Evolutionary conservation across 2,797 vertebrate genomes (phyloP), one percentile per base, ranked within the genome.

Genomic region (Hippocampus kuda): DNA sequence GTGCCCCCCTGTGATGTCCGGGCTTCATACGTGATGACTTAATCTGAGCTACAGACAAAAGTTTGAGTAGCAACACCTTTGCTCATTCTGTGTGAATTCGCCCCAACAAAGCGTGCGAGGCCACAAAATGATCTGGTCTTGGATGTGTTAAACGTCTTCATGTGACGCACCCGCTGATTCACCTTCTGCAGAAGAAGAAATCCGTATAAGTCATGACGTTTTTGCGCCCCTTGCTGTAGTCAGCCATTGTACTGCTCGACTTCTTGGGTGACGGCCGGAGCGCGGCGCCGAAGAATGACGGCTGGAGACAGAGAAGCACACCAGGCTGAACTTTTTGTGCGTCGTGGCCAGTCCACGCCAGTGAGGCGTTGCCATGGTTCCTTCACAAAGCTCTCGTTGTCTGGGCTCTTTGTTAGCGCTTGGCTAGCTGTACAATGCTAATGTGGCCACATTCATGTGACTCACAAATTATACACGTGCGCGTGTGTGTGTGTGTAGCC

Each of bases 381-480:
- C 85, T 74, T 82, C 74, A 88, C 86, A 88, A 87, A 82, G 82
- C 68, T 72, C 71, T 78, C 84, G 24, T 89, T 89, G 62, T 68
- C 13, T 68, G 66, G 66, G 34, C 67, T 68, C 80, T 70, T 75
- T 54, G 59, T 74, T 70, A 42, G 68, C 73, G 38, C 62, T 73
- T 63, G 51, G 62, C 80, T 77, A 66, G 74, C 77, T 78, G 53
- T n/a, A 24, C 53, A 12, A 54, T 54, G 51, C 51, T 54, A 54
- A 54, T n/a, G 22, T 71, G 61, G 71, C 74, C 70, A 84, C 77
- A 66, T 78, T 84, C 86, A 87, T 85, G 85, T 87, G 86, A 86
- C 85, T 82, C 70, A 71, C 66, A 67, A 81, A 79, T 83, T 79
- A 78, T 63, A 73, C 63, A 73, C 46, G 59, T 70, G 27, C 34